phyloP scores from a whole-genome alignment of 2,113 vertebrate genomes.

The Dipodomys spectabilis region DNA sequence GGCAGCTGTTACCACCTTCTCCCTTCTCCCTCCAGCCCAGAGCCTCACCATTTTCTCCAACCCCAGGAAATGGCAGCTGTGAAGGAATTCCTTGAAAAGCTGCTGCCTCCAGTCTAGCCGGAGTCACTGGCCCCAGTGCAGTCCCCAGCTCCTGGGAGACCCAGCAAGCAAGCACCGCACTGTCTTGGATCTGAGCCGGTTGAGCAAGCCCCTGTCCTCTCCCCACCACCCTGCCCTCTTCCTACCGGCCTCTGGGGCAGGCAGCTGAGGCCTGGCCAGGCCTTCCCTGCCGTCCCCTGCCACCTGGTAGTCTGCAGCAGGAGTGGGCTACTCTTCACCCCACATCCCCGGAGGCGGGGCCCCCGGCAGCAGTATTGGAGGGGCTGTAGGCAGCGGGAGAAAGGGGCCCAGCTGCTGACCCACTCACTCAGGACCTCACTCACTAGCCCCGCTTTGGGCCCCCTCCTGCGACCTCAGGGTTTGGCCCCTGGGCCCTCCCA shows the following conservation, averaged over 20 bases:
- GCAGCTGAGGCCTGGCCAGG: constrained; percentile 61
- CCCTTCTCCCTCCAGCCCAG: neutral
- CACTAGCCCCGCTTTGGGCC: constrained; percentile 79
- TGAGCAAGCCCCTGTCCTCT: constrained; percentile 91
- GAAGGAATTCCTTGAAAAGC: constrained; percentile 97
- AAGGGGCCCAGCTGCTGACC: constrained; percentile 80
- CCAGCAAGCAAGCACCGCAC: constrained; percentile 72
- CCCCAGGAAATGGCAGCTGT: constrained; percentile 95
- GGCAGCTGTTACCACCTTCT: neutral
- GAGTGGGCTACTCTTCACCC: constrained; percentile 45
- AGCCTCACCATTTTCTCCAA: neutral
- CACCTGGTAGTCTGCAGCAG: constrained; percentile 48
- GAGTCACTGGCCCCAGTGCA: constrained; percentile 84
- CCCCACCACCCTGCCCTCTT: constrained; percentile 64
- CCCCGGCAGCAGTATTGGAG: constrained; percentile 73
- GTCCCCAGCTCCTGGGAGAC: constrained; percentile 85
- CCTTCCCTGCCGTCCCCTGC: constrained; percentile 54
- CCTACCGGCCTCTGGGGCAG: constrained; percentile 74
- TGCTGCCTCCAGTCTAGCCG: constrained; percentile 95
- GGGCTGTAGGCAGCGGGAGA: constrained; percentile 76
- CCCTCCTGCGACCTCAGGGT: constrained; percentile 83
- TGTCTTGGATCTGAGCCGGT: constrained; percentile 88
- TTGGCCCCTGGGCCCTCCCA: constrained; percentile 78
- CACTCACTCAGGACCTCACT: constrained; percentile 84
- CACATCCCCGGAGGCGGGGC: constrained; percentile 41